Conservation (phyloP, 2,888 invertebrate genomes). For the Euphydryas editha region DNA sequence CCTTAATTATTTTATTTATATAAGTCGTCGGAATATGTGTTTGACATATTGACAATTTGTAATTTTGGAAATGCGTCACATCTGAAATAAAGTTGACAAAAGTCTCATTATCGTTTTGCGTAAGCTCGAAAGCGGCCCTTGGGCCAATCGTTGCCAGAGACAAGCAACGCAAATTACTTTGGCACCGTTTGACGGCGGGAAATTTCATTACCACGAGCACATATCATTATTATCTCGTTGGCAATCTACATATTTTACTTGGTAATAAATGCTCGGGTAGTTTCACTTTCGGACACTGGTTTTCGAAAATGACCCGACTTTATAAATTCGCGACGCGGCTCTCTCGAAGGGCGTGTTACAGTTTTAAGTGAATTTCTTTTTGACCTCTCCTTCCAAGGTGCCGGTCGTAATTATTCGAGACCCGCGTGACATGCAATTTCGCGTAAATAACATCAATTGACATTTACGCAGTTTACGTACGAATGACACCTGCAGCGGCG, state of each 20-base stretch:
- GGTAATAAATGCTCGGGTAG: constrained; percentile 81
- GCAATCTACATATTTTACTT: constrained; percentile 83
- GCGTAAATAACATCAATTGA: constrained; percentile 73
- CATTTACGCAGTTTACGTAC: constrained; percentile 60
- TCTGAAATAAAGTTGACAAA: constrained; percentile 61
- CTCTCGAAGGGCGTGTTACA: constrained; percentile 80
- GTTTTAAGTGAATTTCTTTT: constrained; percentile 83
- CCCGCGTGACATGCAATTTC: constrained; percentile 72
- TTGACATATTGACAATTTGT: not conserved
- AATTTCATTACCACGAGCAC: constrained; percentile 84
- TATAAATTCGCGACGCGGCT: constrained; percentile 70
- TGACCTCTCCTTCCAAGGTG: constrained; percentile 82
- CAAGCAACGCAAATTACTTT: constrained; percentile 83
- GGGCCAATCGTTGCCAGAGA: constrained; percentile 78
- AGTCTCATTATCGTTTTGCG: constrained; percentile 80
- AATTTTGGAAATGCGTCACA: constrained; percentile 33
- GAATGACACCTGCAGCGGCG: constrained; percentile 34
- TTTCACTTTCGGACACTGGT: constrained; percentile 83
- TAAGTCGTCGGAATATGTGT: not conserved
- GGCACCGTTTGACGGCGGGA: constrained; percentile 84
- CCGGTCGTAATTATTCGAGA: constrained; percentile 70
- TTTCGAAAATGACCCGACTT: constrained; percentile 82
- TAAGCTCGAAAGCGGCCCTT: constrained; percentile 83
- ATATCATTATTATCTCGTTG: constrained; percentile 83
- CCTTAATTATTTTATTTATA: no score